Percentiles rank a stretch among this genome's conserved stretches.
phyloP scores from a whole-genome alignment of 2,888 invertebrate genomes.

The Eupelmus urozonus region DNA sequence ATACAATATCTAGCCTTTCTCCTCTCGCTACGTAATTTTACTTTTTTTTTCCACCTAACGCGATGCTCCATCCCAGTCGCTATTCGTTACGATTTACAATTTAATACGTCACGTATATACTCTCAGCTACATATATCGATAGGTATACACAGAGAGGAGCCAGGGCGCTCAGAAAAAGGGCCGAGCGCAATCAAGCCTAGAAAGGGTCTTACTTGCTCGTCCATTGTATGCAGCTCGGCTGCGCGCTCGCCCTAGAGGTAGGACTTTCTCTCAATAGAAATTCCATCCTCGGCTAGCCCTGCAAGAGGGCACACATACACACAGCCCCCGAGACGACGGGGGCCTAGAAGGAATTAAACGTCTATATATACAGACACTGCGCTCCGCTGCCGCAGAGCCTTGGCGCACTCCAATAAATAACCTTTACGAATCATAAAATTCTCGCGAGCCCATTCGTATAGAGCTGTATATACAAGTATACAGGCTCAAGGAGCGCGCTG shows the following conservation, averaged over 20 bases:
- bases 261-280: slow-evolving; percentile 53
- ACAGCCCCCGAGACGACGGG: neutral
- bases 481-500: neutral
- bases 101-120: neutral
- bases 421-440: slow-evolving; percentile 54
- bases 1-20: too few species aligned
- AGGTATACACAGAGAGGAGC: neutral
- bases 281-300: slow-evolving; percentile 40
- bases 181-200: slow-evolving; percentile 46
- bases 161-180: slow-evolving; percentile 41
- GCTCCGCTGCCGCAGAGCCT: neutral
- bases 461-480: neutral
- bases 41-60: neutral
- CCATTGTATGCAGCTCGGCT: slow-evolving; percentile 36
- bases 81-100: slow-evolving; percentile 16
- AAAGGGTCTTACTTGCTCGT: slow-evolving; percentile 47
- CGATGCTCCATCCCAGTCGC: neutral
- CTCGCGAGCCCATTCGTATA: slow-evolving; percentile 47
- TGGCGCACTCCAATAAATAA: slow-evolving; percentile 45
- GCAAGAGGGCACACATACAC: slow-evolving; percentile 12
- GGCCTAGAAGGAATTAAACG: slow-evolving; percentile 36
- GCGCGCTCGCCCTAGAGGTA: neutral
- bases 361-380: slow-evolving; percentile 28
- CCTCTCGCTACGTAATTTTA: neutral
- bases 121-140: slow-evolving; percentile 1